phyloP scores from a whole-genome alignment of 2,113 vertebrate species.

The Triplophysa rosa region DNA sequence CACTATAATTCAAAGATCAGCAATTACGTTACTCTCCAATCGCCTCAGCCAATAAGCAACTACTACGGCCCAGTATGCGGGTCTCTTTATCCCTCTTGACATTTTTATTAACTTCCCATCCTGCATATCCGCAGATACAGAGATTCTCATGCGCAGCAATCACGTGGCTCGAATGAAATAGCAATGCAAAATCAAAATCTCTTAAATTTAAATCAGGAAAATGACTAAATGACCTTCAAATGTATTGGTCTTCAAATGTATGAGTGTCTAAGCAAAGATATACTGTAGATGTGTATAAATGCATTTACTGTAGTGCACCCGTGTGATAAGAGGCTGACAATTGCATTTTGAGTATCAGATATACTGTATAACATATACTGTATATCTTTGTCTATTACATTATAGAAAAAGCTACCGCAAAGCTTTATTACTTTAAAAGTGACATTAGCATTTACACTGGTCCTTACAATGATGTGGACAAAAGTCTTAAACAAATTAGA shows the following conservation, averaged over 20 bases:
- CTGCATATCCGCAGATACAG: neutral
- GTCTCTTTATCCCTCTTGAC: constrained; percentile 34
- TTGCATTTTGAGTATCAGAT: neutral
- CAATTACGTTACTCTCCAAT: constrained; percentile 53
- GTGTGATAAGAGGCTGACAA: neutral
- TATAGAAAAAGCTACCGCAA: neutral
- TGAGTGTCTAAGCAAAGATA: neutral
- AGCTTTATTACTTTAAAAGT: neutral
- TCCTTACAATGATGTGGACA: too few relatives aligned
- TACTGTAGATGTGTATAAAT: neutral
- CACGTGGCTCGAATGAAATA: constrained; percentile 8
- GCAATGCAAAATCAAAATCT: constrained; percentile 28
- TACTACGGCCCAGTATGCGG: neutral
- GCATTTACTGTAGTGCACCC: neutral
- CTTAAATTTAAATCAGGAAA: constrained; percentile 35
- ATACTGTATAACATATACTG: neutral
- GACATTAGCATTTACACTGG: too few relatives aligned
- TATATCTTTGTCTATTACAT: constrained; percentile 8
- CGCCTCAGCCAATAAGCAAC: neutral
- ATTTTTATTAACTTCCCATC: constrained; percentile 44
- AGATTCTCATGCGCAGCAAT: constrained; percentile 19
- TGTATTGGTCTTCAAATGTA: neutral
- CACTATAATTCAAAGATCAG: constrained; percentile 39
- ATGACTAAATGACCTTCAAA: constrained; percentile 8
- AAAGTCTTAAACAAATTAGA: too few relatives aligned